Evolutionary conservation across 2,797 vertebrate genomes (phyloP).

Genomic region (Pteronotus mesoamericanus): DNA sequence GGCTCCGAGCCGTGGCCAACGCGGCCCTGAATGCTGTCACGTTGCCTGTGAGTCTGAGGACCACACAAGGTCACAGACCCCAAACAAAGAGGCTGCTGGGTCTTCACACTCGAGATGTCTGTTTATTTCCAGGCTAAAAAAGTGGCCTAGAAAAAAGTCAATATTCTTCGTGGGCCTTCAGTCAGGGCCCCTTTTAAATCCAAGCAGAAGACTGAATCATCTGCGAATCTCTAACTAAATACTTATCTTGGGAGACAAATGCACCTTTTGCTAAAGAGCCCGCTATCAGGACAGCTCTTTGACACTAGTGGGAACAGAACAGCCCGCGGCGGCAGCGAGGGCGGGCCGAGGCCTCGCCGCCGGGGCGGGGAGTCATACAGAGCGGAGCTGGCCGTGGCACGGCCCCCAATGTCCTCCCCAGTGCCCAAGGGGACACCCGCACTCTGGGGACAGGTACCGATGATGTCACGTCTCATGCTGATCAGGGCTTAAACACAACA

Average conservation of each 20-base stretch:
- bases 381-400: too few species aligned
- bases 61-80: background rate
- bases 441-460: background rate
- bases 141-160: background rate
- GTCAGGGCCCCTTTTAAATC: background rate
- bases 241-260: slow-evolving; percentile 6
- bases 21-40: background rate
- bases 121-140: background rate
- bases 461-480: background rate
- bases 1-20: background rate
- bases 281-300: background rate
- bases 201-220: background rate
- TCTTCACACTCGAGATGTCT: background rate
- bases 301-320: background rate
- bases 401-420: too few species aligned
- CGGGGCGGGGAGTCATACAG: background rate
- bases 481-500: background rate
- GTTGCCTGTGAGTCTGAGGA: background rate
- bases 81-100: background rate
- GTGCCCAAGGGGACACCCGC: too few species aligned
- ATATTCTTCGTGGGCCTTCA: background rate
- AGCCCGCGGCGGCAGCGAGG: background rate
- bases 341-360: background rate
- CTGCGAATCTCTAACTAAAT: background rate
- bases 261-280: background rate